Conservation (phyloP, 2,113 vertebrate species). For the Saccopteryx leptura region DNA sequence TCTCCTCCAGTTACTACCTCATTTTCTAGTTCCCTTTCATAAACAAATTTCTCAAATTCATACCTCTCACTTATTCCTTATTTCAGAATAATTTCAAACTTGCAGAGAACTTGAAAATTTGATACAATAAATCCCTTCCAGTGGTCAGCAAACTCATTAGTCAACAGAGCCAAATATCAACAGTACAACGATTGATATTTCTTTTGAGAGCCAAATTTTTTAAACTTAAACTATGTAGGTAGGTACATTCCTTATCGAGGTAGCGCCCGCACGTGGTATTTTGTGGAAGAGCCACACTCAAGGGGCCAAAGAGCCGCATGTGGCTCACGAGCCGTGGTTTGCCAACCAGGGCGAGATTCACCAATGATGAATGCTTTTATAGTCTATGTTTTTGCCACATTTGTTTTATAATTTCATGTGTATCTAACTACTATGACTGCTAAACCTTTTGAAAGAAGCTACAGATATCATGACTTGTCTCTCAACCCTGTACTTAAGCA, state of each 20-base stretch:
- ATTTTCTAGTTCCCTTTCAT: background rate
- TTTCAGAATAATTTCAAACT: background rate
- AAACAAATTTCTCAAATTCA: background rate
- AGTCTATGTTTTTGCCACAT: background rate
- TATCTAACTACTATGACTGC: background rate
- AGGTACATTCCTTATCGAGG: no score
- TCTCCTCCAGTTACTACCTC: background rate
- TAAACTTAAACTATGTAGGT: no score
- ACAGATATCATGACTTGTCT: background rate
- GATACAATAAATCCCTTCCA: background rate
- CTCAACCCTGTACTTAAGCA: background rate
- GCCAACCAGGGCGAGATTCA: background rate
- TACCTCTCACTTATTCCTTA: background rate
- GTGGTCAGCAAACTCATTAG: no score
- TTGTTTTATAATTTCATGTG: background rate
- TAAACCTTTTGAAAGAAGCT: conserved; percentile 8
- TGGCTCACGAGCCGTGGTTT: no score
- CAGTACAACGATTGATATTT: no score
- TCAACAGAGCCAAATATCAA: no score
- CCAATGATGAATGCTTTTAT: background rate
- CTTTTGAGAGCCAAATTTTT: no score
- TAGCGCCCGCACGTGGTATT: no score
- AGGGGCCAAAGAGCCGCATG: no score
- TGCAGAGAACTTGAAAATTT: background rate
- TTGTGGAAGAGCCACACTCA: no score